Evolutionary conservation across 2,797 vertebrate species (phyloP).

Genomic region (Enteromius viviparus): DNA sequence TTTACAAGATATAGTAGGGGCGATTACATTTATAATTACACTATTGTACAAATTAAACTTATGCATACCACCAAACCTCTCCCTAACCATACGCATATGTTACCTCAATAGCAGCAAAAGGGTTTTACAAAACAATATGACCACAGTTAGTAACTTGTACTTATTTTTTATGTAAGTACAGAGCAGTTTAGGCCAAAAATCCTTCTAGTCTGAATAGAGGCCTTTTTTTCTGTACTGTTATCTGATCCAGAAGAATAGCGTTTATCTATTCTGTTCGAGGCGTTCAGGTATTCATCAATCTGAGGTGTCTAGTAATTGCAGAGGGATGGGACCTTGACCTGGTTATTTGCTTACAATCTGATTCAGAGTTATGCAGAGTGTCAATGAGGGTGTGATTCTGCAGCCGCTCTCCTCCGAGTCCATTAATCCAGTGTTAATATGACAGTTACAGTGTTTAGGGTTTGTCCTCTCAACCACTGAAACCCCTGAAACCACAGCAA

Average conservation of each 20-base stretch:
- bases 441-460: constrained; percentile 6
- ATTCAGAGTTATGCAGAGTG: constrained; percentile 22
- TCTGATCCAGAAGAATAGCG: background rate
- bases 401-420: background rate
- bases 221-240: background rate
- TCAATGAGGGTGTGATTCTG: background rate
- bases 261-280: background rate
- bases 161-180: no score
- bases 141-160: no score
- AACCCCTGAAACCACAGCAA: constrained; percentile 18
- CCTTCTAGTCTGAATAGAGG: background rate
- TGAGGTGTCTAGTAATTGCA: constrained; percentile 29
- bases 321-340: background rate
- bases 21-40: no score
- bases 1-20: no score
- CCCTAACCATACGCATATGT: no score
- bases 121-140: no score
- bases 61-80: no score
- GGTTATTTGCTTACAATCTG: constrained; percentile 39
- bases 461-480: background rate
- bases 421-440: constrained; percentile 16
- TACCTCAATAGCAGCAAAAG: no score
- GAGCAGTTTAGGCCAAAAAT: background rate
- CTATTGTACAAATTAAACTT: no score
- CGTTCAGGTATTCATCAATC: constrained; percentile 10